Evolutionary conservation across 2,888 invertebrate species (phyloP).

Genomic region (Aplocera efformata): DNA sequence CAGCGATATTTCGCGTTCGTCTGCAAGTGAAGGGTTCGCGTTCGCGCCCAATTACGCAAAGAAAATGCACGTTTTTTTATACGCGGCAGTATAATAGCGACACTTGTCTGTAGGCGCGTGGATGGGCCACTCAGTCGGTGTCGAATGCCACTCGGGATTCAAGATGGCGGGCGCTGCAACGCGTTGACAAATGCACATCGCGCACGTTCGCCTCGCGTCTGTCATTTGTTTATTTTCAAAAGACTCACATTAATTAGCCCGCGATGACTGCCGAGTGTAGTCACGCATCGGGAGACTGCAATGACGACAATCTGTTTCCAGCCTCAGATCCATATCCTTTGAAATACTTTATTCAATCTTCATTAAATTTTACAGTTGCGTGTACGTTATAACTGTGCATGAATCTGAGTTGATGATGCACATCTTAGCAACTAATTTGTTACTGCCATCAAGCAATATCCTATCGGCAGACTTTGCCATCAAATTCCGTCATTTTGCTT

Average conservation of each 20-base stretch:
- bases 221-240: constrained; percentile 32
- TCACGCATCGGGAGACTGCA: constrained; percentile 29
- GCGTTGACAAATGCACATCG: constrained; percentile 60
- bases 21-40: constrained; percentile 45
- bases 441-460: no score
- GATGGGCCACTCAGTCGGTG: constrained; percentile 67
- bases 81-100: constrained; percentile 46
- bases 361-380: no score
- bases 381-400: no score
- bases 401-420: no score
- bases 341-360: no score
- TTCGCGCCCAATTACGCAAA: constrained; percentile 62
- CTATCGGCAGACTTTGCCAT: no score
- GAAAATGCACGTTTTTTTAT: constrained; percentile 58
- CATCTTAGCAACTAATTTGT: no score
- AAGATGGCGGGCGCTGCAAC: constrained; percentile 60
- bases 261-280: constrained; percentile 30
- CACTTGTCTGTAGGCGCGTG: constrained; percentile 54
- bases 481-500: no score
- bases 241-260: constrained; percentile 32
- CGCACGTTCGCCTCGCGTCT: constrained; percentile 23
- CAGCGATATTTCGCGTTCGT: constrained; percentile 37
- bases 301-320: constrained; percentile 21
- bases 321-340: constrained; percentile 15
- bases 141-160: constrained; percentile 60